Evolutionary conservation across 2,113 vertebrate genomes (phyloP).

Genomic region (Illadopsis cleaveri): DNA sequence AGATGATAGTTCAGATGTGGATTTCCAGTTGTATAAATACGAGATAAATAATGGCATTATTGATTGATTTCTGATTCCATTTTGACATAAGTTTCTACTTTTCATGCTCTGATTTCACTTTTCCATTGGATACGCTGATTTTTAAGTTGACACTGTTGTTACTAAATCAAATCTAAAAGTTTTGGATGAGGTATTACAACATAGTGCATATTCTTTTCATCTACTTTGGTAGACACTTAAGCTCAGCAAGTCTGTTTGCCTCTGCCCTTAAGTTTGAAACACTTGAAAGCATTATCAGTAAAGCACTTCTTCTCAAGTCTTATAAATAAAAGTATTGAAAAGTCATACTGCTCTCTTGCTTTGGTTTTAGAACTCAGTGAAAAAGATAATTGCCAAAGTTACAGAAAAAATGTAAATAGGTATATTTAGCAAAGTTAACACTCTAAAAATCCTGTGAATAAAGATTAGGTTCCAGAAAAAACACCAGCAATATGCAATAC

Average conservation of each 20-base stretch:
- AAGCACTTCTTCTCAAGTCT: neutral
- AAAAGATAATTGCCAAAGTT: neutral
- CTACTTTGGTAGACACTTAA: neutral
- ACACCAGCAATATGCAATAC: neutral
- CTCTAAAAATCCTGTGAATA: slow-evolving; percentile 23
- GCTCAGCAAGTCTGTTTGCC: neutral
- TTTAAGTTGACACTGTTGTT: neutral
- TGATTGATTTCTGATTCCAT: neutral
- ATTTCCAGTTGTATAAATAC: neutral
- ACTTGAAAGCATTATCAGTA: neutral
- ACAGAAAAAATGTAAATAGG: neutral
- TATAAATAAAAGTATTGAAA: neutral
- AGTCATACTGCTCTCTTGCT: neutral
- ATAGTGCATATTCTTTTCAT: neutral
- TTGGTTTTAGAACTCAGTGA: neutral
- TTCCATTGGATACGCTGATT: neutral
- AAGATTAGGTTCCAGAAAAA: neutral
- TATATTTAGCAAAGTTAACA: neutral
- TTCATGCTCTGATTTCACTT: neutral
- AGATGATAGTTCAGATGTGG: neutral
- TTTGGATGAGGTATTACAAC: neutral
- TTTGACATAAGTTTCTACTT: neutral
- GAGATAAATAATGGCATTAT: neutral
- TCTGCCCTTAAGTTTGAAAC: neutral
- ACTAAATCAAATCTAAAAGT: neutral